Percentiles rank a stretch among this genome's conserved stretches.
phyloP scores from a whole-genome alignment of 2,113 vertebrate species.

The Dipodomys merriami region DNA sequence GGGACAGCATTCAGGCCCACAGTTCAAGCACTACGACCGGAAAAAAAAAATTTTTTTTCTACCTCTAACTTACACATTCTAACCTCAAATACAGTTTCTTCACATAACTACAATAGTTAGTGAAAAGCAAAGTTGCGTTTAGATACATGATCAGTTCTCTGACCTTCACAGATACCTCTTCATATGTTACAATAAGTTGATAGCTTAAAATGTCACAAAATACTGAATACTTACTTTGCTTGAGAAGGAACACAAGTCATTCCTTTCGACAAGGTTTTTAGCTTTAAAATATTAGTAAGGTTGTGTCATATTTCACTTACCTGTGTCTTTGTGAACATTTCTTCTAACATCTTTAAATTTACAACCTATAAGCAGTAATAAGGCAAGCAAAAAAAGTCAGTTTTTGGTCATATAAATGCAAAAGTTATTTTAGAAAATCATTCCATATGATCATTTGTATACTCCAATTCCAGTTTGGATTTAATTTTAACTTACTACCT shows the following conservation, averaged over 20 bases:
- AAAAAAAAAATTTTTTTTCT: background rate
- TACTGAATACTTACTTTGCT: constrained; percentile 18
- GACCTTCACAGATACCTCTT: constrained; percentile 12
- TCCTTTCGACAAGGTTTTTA: constrained; percentile 56
- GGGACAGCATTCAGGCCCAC: too few species aligned
- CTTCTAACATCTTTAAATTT: constrained; percentile 93
- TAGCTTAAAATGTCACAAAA: constrained; percentile 42
- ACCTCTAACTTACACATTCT: background rate
- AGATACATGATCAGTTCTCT: background rate
- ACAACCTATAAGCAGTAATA: constrained; percentile 88
- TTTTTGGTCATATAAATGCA: constrained; percentile 9
- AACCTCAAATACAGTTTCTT: background rate
- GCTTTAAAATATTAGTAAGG: background rate
- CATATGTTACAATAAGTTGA: background rate
- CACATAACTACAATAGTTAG: background rate
- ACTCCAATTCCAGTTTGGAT: constrained; percentile 31
- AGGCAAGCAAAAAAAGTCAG: constrained; percentile 65
- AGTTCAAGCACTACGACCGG: too few species aligned
- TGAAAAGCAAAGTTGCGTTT: background rate
- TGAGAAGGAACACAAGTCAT: constrained; percentile 13
- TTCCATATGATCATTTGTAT: constrained; percentile 6
- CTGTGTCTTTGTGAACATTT: constrained; percentile 91
- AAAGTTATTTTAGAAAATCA: background rate
- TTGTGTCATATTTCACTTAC: constrained; percentile 83
- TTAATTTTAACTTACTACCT: constrained; percentile 37